Evolutionary conservation across 2,113 vertebrate genomes (phyloP), one percentile per base, ranked within the genome.

Genomic region (Epinephelus cyanopodus): DNA sequence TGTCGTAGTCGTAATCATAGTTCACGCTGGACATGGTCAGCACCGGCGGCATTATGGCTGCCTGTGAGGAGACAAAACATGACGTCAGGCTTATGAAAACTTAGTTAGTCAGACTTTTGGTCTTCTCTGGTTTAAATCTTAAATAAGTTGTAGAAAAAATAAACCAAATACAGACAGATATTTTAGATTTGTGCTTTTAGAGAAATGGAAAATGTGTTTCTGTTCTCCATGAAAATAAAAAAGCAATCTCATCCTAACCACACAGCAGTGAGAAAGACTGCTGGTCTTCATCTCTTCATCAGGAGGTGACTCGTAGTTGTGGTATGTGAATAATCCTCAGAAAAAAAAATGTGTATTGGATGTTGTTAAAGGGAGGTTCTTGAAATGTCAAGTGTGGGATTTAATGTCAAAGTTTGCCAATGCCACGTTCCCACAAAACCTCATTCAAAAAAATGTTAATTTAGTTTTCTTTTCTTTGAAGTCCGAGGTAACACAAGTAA

Each of bases 1-100:
- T 94, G 92, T 99, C 97, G 48, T 97, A 97, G 81, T 99, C 97
- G 56, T 96, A 97, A 37, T 98, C 96, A 53, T 97, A 97, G 89
- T 96, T 97, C 62, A 94, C 95, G 90, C 92, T 95, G 87, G 93
- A 74, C 85, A 93, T 93, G 87, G 91, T 93, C 37, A 95, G 87
- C 80, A 93, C 96, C 65, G 95, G 95, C 81, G 96, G 96, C 97
- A 98, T 98, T 70, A 66, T 83, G 83, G 78, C 86, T 0, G 60
- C 73, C 83, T 87, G 79, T 0, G 33, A 42, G 61, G 68, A 42
- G 19, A 79, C 14, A 47, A 14, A 17, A 76, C 29, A 84, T 0
- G 0, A 52, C 45, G 19, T 66, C 1, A 42, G 52, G 1, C 1
- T 39, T 0, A 48, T 8, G 3, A 8, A 2, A 5, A 7, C 6